Evolutionary conservation across 2,888 invertebrate genomes (phyloP), one percentile per base, ranked within the genome.

Genomic region (Lottia gigantea): DNA sequence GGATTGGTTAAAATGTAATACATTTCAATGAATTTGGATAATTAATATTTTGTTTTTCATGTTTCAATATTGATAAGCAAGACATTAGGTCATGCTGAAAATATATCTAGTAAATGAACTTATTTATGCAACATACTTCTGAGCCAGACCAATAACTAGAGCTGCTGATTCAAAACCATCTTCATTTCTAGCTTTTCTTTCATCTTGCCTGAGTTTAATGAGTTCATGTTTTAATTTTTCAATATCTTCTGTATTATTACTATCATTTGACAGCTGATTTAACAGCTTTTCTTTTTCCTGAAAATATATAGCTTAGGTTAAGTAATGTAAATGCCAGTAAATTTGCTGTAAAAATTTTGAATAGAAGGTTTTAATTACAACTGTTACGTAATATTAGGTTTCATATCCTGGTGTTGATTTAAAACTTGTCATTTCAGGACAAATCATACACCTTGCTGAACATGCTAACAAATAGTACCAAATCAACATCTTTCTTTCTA

Each of bases 231-330:
- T 84, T 64, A 82, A 75, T 63, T 79, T 75, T 26, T 75, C 70
- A 66, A 83, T 82, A 26, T 70, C 67, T 19, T 78, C 76, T 8
- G 73, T 47, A n/a, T 76, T 72, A 67, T 81, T 78, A 40, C 74
- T 76, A n/a, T 76, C 75, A 11, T 76, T 78, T 46, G 69, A 64
- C 12, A 86, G 75, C 49, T 76, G 74, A 62, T 73, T 71, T 49
- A 86, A 71, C 19, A 86, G 67, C 16, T 78, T 82, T 26, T 79
- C 85, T 69, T 78, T 81, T 70, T 86, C 85, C 86, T 85, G 71
- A 19, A 71, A 19, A 71, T 16, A 46, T 25, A 8, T 46, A 40
- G 16, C 62, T 26, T 15, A 46, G n/a, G 3, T 14, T 26, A 3
- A 31, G 31, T 3, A 31, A 31, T 31, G 31, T 6, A 31, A n/a